phyloP scores from a whole-genome alignment of 2,888 invertebrate genomes.

The Noctua pronuba region DNA sequence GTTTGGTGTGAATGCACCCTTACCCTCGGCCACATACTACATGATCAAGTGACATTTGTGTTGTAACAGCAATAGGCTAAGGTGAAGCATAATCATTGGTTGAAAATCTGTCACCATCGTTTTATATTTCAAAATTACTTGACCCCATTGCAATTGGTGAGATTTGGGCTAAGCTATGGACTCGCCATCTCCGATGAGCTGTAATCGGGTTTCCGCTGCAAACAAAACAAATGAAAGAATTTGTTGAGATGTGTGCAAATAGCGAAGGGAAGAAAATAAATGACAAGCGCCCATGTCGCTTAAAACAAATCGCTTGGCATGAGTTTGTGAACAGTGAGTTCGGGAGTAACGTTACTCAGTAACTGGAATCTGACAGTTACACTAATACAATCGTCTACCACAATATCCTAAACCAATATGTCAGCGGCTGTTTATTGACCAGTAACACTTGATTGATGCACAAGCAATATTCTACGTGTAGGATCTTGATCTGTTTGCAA shows the following conservation, averaged over 20 bases:
- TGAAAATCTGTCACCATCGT: not conserved
- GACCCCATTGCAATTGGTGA: not conserved
- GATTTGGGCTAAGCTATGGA: not conserved
- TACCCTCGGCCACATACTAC: not conserved
- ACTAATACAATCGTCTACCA: slow-evolving; percentile 16
- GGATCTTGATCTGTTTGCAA: slow-evolving; percentile 33
- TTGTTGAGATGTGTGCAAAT: not conserved
- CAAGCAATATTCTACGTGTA: slow-evolving; percentile 32
- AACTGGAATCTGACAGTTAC: not conserved
- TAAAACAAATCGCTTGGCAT: not conserved
- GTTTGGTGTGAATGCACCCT: not conserved
- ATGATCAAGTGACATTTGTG: not conserved
- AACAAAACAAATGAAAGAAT: not conserved
- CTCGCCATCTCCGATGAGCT: not conserved
- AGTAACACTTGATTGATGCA: slow-evolving; percentile 48
- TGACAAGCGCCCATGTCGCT: not conserved
- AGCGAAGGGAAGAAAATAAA: not conserved
- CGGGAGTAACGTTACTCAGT: not conserved
- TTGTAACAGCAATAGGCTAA: not conserved
- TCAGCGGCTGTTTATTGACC: slow-evolving; percentile 31
- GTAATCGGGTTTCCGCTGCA: not conserved
- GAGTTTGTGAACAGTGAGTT: not conserved
- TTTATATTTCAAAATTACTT: not conserved
- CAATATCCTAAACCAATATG: slow-evolving; percentile 25
- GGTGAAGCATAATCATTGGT: not conserved